A percentile compares a stretch with the other conserved stretches of the same genome.
phyloP scores from a whole-genome alignment of 2,797 vertebrate genomes.

The Mus minutoides region DNA sequence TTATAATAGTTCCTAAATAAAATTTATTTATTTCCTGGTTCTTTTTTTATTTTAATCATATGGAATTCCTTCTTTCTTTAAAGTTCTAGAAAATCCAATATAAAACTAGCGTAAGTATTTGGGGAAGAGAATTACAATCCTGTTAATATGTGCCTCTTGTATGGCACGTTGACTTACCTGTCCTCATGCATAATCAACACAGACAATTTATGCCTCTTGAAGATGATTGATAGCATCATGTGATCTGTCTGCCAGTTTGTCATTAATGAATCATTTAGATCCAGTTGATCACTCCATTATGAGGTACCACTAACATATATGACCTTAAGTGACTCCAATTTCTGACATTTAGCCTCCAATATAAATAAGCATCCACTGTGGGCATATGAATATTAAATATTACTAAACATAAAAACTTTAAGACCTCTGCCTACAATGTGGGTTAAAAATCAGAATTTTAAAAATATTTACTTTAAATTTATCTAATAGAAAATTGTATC shows the following conservation, averaged over 20 bases:
- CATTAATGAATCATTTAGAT: background rate
- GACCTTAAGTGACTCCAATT: background rate
- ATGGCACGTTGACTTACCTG: background rate
- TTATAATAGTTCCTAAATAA: background rate
- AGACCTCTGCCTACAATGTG: background rate
- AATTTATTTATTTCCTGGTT: background rate
- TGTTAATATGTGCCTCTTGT: background rate
- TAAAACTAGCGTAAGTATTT: background rate
- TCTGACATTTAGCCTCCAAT: background rate
- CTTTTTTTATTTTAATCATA: background rate
- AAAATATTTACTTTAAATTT: constrained; percentile 18
- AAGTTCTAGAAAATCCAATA: background rate
- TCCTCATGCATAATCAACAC: background rate
- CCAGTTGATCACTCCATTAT: background rate
- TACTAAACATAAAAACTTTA: background rate
- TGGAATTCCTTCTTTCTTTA: background rate
- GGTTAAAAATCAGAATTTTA: constrained; percentile 8
- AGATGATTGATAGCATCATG: background rate
- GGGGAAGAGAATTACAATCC: background rate
- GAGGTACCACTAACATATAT: constrained; percentile 11
- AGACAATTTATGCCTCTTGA: background rate
- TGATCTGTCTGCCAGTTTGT: background rate
- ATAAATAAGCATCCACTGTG: background rate
- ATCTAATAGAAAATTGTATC: background rate
- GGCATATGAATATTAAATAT: background rate